Base-by-base conservation (phyloP, 2,888 invertebrate species). In the Tenthredo scrophulariae region DNA sequence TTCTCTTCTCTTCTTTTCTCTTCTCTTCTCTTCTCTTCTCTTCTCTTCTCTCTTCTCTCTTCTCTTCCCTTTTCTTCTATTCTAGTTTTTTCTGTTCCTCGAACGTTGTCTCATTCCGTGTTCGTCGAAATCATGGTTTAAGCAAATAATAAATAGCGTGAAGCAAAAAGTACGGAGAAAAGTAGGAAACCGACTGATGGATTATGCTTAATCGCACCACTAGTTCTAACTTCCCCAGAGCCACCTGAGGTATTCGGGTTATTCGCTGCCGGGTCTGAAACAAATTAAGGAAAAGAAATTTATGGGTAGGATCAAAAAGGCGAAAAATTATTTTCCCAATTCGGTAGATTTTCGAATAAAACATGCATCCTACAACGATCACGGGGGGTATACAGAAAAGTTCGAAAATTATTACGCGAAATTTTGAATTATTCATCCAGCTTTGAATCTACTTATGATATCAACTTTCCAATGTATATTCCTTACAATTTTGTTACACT, bases 231-330 rank as follows among this genome's bases (percentile, higher is more conserved):
- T 18, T 33, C 22, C 4, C 18, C 58, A 1, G 7, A 18, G 22
- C 10, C 22, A 80, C 18, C n/a, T 13, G n/a, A 9, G 18, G 22
- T 15, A 80, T 62, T 37, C 22, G n/a, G 13, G 62, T 37, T 50
- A 13, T 40, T 9, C 26, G 26, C 2, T 62, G 40, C 22, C 10
- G 80, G 40, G 22, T 80, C 80, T 80, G 80, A 58, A 80, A 80
- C 62, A 22, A 80, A 2, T n/a, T n/a, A 40, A 80, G 3, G 37
- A n/a, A 22, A 62, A 15, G 9, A 15, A 58, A 80, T 40, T 22
- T 15, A 37, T 80, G 22, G 33, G 10, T 77, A n/a, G 3, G 43
- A 43, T 33, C n/a, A 29, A 54, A 29, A 54, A 33, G n/a, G 1
- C 2, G 18, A 26, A 40, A 15, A 40, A 9, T 9, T 62, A 58